These are phyloP conservation scores for Acheta domesticus DNA, from an alignment of 2,888 invertebrate species.

Conservation along the genomic window DNA sequence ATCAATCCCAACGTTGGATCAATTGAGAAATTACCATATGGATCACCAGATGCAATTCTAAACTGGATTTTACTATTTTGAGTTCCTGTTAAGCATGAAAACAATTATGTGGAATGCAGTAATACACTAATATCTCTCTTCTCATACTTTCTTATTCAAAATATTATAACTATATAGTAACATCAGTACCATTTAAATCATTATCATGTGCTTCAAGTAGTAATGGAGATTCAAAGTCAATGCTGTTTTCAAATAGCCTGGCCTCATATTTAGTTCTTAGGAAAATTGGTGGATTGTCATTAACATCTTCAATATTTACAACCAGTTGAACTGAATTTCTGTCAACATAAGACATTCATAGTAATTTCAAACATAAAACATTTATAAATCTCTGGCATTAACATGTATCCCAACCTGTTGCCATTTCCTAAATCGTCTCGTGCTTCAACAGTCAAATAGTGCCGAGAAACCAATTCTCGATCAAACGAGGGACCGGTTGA, in stretches of 20 bases:
- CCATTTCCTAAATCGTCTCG: conserved; percentile 82
- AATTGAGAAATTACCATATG: conserved; percentile 74
- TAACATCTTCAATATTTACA: conserved; percentile 79
- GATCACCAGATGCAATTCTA: conserved; percentile 72
- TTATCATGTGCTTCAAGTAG: conserved; percentile 78
- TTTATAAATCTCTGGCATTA: background rate
- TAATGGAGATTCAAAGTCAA: conserved; percentile 70
- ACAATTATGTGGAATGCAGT: conserved; percentile 22
- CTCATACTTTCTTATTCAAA: background rate
- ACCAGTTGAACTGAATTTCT: conserved; percentile 77
- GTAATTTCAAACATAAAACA: background rate
- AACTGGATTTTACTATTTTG: conserved; percentile 82
- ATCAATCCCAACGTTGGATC: conserved; percentile 72
- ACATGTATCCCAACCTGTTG: conserved; percentile 54
- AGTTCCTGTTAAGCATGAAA: conserved; percentile 56
- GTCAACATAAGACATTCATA: conserved; percentile 31
- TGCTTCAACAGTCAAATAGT: conserved; percentile 85
- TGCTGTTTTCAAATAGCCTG: conserved; percentile 76
- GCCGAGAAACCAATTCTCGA: conserved; percentile 75
- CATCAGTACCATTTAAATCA: conserved; percentile 69
- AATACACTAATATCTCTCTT: conserved; percentile 21
- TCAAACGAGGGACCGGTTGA: conserved; percentile 76
- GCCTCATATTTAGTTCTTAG: conserved; percentile 78
- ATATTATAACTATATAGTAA: conserved; percentile 34
- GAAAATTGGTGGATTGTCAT: conserved; percentile 87